Conservation (phyloP, 2,113 vertebrate genomes). For the Monopterus albus region DNA sequence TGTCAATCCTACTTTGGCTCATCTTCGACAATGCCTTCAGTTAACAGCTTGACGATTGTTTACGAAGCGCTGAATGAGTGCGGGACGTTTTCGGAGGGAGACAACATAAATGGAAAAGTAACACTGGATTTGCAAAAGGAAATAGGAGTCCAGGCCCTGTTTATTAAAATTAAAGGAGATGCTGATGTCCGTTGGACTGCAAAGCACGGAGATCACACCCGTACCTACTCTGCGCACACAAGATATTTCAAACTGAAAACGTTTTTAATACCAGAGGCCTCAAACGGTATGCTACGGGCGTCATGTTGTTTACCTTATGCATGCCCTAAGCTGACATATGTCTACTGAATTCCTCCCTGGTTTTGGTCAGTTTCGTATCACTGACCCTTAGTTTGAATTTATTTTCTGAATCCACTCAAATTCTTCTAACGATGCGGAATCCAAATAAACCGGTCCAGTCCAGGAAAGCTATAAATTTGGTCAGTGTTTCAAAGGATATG, state of each 20-base stretch:
- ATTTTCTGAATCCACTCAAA: no score
- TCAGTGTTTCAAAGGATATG: no score
- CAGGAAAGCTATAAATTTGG: no score
- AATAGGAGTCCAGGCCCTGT: constrained; percentile 44
- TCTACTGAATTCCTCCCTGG: no score
- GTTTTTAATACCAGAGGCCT: constrained; percentile 54
- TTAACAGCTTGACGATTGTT: constrained; percentile 47
- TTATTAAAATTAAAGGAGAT: constrained; percentile 77
- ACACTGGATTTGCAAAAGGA: constrained; percentile 61
- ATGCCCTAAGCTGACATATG: no score
- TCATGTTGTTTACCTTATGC: background rate
- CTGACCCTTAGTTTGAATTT: no score
- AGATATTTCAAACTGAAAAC: constrained; percentile 81
- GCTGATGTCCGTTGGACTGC: constrained; percentile 64
- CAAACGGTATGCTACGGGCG: constrained; percentile 57
- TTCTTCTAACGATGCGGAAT: no score
- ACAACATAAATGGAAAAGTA: constrained; percentile 59
- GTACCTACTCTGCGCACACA: constrained; percentile 36
- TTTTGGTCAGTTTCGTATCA: no score
- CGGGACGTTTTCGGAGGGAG: constrained; percentile 71
- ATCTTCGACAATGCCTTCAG: constrained; percentile 44
- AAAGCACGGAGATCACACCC: background rate
- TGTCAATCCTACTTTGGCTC: background rate
- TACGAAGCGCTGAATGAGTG: constrained; percentile 58
- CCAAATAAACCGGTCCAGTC: no score